phyloP scores from a whole-genome alignment of 1,140 invertebrate genomes.

The Drosophila albomicans region DNA sequence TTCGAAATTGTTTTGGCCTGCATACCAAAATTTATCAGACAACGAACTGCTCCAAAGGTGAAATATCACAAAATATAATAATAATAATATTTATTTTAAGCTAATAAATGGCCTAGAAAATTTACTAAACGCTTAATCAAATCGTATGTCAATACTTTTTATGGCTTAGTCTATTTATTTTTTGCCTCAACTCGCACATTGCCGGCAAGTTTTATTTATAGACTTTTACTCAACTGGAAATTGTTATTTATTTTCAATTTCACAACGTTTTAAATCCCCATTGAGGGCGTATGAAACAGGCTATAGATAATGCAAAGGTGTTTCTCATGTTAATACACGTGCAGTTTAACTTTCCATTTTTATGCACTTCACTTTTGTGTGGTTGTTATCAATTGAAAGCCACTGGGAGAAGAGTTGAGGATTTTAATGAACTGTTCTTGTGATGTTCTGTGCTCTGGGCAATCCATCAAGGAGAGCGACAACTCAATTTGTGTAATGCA shows the following conservation, averaged over 20 bases:
- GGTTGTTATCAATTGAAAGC: neutral
- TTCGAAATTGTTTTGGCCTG: neutral
- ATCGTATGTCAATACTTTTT: neutral
- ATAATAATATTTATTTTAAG: neutral
- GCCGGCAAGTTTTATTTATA: constrained; percentile 5
- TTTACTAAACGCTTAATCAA: constrained; percentile 1
- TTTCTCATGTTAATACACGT: neutral
- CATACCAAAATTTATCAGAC: neutral
- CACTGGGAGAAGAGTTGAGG: neutral
- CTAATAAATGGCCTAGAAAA: neutral
- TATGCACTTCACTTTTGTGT: neutral
- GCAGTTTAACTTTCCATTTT: neutral
- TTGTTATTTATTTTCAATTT: constrained; percentile 2
- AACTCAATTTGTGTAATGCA: constrained; percentile 72
- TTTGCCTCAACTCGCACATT: neutral
- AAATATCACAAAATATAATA: neutral
- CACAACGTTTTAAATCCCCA: constrained; percentile 1
- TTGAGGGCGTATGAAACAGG: neutral
- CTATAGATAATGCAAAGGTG: neutral
- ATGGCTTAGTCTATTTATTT: constrained; percentile 3
- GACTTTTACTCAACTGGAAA: constrained; percentile 8
- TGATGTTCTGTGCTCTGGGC: neutral
- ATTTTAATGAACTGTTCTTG: neutral
- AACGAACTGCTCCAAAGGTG: neutral
- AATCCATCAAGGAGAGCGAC: constrained; percentile 32